A percentile compares a stretch with the other conserved stretches of the same genome.
These are phyloP conservation scores for Diadophis punctatus DNA, from an alignment of 2,113 vertebrate genomes.

Conservation along the genomic window DNA sequence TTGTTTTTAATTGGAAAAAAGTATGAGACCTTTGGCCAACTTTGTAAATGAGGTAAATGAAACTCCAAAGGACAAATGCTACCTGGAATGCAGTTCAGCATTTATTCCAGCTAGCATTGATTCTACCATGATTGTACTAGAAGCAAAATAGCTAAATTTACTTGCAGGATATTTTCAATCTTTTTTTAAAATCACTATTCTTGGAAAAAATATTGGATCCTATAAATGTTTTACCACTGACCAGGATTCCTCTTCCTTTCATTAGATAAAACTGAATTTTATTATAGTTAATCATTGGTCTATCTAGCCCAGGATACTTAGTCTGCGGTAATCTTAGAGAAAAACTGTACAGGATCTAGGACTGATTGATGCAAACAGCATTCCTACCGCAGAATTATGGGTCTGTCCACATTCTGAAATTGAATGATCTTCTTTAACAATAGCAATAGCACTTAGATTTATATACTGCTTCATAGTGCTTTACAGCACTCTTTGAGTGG, in stretches of 20 bases:
- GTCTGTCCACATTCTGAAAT: neutral
- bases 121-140: neutral
- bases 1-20: neutral
- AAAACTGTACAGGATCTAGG: neutral
- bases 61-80: neutral
- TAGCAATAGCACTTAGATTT: neutral
- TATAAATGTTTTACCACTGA: neutral
- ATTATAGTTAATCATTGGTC: neutral
- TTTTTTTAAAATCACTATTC: neutral
- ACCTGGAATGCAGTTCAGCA: neutral
- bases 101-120: neutral
- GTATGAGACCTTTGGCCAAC: neutral
- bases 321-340: neutral
- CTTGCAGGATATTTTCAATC: neutral
- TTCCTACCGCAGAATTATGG: neutral
- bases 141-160: neutral
- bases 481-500: neutral
- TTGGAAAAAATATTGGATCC: neutral
- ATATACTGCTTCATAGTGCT: neutral
- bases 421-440: neutral
- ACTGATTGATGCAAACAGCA: neutral
- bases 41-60: neutral
- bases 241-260: neutral
- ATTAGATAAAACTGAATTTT: neutral
- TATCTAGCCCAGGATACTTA: neutral